Conservation (phyloP, 2,888 invertebrate species). For the Notodonta ziczac region DNA sequence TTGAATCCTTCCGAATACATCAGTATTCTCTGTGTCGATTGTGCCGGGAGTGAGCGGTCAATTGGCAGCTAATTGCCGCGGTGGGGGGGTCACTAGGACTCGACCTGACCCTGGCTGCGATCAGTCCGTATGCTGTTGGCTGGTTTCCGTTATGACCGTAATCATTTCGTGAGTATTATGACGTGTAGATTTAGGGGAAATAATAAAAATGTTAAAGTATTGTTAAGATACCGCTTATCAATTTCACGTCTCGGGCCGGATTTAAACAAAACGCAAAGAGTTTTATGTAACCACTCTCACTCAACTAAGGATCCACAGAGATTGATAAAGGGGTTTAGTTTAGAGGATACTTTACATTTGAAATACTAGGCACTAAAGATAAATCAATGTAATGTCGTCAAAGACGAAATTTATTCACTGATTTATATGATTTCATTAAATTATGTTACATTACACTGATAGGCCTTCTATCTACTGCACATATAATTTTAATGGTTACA, state of each 20-base stretch:
- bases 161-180: not conserved
- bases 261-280: not conserved
- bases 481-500: too few relatives aligned
- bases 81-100: constrained; percentile 36
- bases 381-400: too few relatives aligned
- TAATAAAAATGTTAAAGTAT: not conserved
- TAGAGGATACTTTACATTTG: too few relatives aligned
- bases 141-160: not conserved
- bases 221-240: not conserved
- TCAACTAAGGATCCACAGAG: too few relatives aligned
- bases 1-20: too few relatives aligned
- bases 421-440: too few relatives aligned
- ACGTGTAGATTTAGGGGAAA: not conserved
- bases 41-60: constrained; percentile 27
- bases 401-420: too few relatives aligned
- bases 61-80: constrained; percentile 43
- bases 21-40: not conserved
- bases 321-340: too few relatives aligned
- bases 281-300: too few relatives aligned
- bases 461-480: too few relatives aligned
- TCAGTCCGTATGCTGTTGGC: not conserved
- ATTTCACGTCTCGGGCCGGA: not conserved
- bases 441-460: too few relatives aligned
- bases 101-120: constrained; percentile 4
- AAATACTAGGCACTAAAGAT: too few relatives aligned